Evolutionary conservation across 2,113 vertebrate genomes (phyloP), one percentile per base, ranked within the genome.

Genomic region (Tor tambroides): DNA sequence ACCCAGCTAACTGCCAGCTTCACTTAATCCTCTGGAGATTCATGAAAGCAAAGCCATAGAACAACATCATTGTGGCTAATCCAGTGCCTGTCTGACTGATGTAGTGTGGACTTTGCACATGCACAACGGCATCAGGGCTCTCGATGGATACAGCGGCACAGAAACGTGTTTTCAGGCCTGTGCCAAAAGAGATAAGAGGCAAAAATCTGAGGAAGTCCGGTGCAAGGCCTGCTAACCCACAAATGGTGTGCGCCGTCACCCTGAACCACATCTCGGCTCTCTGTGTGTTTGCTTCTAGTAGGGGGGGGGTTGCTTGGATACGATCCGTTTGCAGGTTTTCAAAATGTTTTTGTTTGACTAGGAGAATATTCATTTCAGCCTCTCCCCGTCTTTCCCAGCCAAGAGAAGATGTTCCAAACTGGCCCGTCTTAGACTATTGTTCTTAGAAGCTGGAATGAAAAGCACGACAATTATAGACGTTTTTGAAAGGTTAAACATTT

Each of bases 121-220:
- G 59, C 41, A 28, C 32, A 21, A 46, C 26, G 41, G 75, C 43
- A 46, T 46, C 43, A 46, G 43, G 43, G 10, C 11, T 0, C 43
- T 46, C 43, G 2, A 46, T 12, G 43, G 43, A 3, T 46, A 46
- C 43, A 3, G 43, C 3, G 11, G 43, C 3, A 46, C 35, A 51
- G 11, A 15, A n/a, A 76, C 56, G 23, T 35, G 49, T 87, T 83
- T 83, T 74, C 46, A 6, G 80, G 28, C 23, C 7, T 0, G 23
- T 63, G 84, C 90, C 91, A 92, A 91, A 84, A 83, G 46, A 92
- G 92, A 94, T 93, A 93, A 94, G 90, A 90, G 76, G 87, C 75
- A 77, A 63, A 0, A 17, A 90, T 91, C 88, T 72, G 87, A 89
- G 88, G 87, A 92, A 85, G 85, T 93, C 88, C 83, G 38, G 85